A percentile compares a stretch with the other conserved stretches of the same genome.
Evolutionary conservation across 2,797 vertebrate genomes (phyloP).

Genomic region (Aythya fuligula): DNA sequence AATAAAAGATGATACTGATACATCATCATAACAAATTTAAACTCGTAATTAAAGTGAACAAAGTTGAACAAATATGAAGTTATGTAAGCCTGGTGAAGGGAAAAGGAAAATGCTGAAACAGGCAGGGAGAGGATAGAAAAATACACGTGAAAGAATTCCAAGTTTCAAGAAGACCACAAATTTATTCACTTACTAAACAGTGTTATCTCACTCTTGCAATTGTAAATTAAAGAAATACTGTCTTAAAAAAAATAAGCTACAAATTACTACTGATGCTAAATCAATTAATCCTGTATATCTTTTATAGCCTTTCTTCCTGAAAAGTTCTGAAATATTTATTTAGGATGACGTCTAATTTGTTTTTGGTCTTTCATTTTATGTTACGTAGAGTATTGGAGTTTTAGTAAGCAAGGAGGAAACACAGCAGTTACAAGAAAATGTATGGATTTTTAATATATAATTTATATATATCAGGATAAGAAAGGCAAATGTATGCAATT

Average conservation of each 20-base stretch:
- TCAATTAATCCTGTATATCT: neutral
- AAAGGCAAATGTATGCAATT: conserved; percentile 43
- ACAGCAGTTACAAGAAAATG: neutral
- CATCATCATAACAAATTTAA: neutral
- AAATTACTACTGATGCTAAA: neutral
- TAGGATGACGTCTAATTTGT: neutral
- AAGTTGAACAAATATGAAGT: neutral
- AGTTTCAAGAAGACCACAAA: neutral
- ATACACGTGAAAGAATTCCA: neutral
- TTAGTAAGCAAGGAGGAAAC: neutral
- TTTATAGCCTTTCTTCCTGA: neutral
- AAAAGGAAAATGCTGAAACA: neutral
- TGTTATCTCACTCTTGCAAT: neutral
- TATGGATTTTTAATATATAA: neutral
- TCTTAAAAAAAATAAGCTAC: neutral
- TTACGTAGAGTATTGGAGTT: neutral
- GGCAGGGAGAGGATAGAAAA: neutral
- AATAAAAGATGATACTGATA: neutral
- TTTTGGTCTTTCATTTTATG: neutral
- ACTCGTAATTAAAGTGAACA: neutral
- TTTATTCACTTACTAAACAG: neutral
- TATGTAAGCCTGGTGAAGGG: neutral
- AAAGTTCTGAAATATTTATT: neutral
- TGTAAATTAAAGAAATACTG: neutral
- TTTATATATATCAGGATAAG: neutral